Base-by-base conservation (phyloP, 2,888 invertebrate species). In the Chalcis sispes region DNA sequence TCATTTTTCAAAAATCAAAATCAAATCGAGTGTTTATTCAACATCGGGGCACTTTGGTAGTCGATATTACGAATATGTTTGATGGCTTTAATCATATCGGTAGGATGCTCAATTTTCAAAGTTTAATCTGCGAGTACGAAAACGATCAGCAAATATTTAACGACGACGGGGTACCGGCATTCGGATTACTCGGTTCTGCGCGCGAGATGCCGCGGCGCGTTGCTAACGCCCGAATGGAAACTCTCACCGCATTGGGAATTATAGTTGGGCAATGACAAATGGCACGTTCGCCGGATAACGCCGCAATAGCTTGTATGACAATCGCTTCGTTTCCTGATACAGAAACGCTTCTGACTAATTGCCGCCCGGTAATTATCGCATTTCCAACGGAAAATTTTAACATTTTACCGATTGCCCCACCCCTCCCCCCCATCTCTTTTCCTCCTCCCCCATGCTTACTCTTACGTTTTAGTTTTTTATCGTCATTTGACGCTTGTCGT, bases 141-240 rank as follows among this genome's bases (percentile, higher is more conserved):
- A 71, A 46, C 61, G 65, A 66, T 72, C 27, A 54, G 48, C 65
- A 72, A 76, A 76, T 76, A 72, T 76, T 76, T 72, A 76, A 72
- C 61, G 54, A 61, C 54, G 42, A 18, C 40, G 50, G 2, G 2
- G 13, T 8, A 13, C 2, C 42, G 20, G 36, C n/a, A 8, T 32
- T 56, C 25, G 61, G 23, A 61, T 54, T 66, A 66, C 48, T 48
- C 48, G 36, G 25, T 58, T 48, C 46, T 5, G 15, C 0, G 23
- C 15, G 56, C 48, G 20, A 15, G 2, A 15, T 13, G 15, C 42
- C 13, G 15, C 2, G 15, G 15, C 42, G 42, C 7, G 42, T 42
- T 50, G 50, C 50, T 27, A 64, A 20, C 29, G 42, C 18, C 8
- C 62, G 48, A 50, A 18, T 42, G 46, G 29, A 42, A 75, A 52